Evolutionary conservation across 1,140 invertebrate genomes (phyloP).

Genomic region (Bombus breviceps): DNA sequence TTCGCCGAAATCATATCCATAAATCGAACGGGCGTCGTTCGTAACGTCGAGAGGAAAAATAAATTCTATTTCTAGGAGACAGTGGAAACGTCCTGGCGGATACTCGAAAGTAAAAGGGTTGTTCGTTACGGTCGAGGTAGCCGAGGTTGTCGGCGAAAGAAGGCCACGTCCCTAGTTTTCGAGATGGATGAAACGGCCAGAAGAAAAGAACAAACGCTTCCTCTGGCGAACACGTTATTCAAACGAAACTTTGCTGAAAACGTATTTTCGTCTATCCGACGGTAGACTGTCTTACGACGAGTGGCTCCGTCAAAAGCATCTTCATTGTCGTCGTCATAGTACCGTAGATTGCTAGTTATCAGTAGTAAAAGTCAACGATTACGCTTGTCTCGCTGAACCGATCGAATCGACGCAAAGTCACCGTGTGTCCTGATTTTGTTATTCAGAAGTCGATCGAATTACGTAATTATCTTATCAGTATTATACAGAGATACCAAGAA

Average conservation of each 20-base stretch:
- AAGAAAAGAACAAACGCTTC: slow-evolving; percentile 58
- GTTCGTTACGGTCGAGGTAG: slow-evolving; percentile 43
- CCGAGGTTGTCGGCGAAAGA: background rate
- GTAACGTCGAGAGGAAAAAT: slow-evolving; percentile 62
- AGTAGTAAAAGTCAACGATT: slow-evolving; percentile 5
- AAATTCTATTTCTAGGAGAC: slow-evolving; percentile 67
- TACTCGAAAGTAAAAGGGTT: slow-evolving; percentile 64
- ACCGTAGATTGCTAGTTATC: background rate
- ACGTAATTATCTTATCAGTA: too few species aligned
- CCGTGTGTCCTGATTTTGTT: background rate
- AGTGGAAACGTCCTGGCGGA: slow-evolving; percentile 55
- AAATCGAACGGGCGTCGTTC: slow-evolving; percentile 68
- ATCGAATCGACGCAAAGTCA: too few species aligned
- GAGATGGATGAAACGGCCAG: slow-evolving; percentile 28
- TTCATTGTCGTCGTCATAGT: slow-evolving; percentile 46
- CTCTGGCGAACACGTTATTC: slow-evolving; percentile 47
- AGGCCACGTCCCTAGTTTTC: background rate
- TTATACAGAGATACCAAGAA: too few species aligned
- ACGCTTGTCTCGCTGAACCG: background rate
- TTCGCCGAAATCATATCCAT: slow-evolving; percentile 68
- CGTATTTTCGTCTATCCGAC: slow-evolving; percentile 15
- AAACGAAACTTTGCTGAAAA: slow-evolving; percentile 23
- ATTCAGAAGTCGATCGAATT: background rate
- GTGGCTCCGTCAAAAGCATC: slow-evolving; percentile 38
- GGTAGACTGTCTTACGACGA: slow-evolving; percentile 58